Evolutionary conservation across 2,113 vertebrate genomes (phyloP).

Genomic region (Cygnus buccinator): DNA sequence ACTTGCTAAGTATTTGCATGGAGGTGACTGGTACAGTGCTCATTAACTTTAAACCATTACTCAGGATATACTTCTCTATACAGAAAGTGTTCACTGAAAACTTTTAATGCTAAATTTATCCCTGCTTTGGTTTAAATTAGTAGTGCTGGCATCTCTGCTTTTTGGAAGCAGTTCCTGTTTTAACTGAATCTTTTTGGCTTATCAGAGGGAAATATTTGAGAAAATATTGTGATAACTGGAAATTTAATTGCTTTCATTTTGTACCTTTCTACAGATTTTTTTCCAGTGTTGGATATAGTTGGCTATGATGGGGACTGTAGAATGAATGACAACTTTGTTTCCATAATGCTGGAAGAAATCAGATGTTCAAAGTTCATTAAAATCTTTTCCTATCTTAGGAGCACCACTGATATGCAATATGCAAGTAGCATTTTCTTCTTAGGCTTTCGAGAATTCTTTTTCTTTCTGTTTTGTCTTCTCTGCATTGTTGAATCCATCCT

Average conservation of each 20-base stretch:
- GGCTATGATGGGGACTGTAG: not conserved
- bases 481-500: not conserved
- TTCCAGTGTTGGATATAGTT: slow-evolving; percentile 27
- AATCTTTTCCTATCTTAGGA: not conserved
- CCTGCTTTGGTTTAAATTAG: not conserved
- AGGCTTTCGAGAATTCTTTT: not conserved
- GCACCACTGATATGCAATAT: not conserved
- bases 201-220: slow-evolving; percentile 6
- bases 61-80: not conserved
- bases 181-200: not conserved
- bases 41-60: not conserved
- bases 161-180: not conserved
- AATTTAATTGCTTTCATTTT: slow-evolving; percentile 48
- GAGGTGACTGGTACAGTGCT: not conserved
- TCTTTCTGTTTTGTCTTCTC: not conserved
- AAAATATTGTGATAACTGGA: slow-evolving; percentile 53
- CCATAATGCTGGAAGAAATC: slow-evolving; percentile 25
- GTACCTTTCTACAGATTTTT: slow-evolving; percentile 6
- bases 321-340: slow-evolving; percentile 48
- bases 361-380: slow-evolving; percentile 35
- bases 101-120: not conserved
- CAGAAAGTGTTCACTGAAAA: not conserved
- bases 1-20: not conserved
- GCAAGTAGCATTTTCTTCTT: not conserved
- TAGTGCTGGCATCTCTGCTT: not conserved